phyloP scores from a whole-genome alignment of 2,797 vertebrate species.

The Austrolebias charrua region DNA sequence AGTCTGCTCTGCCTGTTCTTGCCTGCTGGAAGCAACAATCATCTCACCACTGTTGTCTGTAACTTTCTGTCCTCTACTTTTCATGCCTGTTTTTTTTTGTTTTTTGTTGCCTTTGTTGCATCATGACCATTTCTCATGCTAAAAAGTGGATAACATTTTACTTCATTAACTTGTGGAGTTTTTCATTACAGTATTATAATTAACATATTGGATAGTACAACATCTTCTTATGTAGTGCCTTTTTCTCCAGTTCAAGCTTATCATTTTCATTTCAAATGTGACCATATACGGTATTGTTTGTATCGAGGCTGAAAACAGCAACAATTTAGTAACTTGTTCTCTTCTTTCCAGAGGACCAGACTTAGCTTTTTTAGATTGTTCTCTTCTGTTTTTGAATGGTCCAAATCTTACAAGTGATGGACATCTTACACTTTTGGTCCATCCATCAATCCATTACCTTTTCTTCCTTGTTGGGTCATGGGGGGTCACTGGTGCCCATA shows the following conservation, averaged over 20 bases:
- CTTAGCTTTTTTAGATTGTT: too few species aligned
- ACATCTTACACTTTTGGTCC: too few species aligned
- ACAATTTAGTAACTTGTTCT: too few species aligned
- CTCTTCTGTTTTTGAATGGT: too few species aligned
- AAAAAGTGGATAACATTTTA: constrained; percentile 15
- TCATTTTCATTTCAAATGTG: not conserved
- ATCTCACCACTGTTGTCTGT: constrained; percentile 46
- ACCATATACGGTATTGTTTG: constrained; percentile 1
- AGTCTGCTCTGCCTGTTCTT: constrained; percentile 58
- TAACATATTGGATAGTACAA: too few species aligned
- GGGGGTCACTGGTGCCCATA: too few species aligned
- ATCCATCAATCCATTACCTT: too few species aligned
- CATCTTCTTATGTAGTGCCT: not conserved
- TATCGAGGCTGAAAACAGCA: too few species aligned
- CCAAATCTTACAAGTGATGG: too few species aligned
- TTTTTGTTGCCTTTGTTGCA: constrained; percentile 15
- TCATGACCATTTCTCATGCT: constrained; percentile 30
- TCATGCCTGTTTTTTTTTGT: constrained; percentile 9
- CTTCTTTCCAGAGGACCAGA: too few species aligned
- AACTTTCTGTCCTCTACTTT: constrained; percentile 25
- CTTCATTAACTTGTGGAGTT: not conserved
- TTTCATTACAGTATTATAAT: not conserved
- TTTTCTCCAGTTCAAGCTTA: not conserved
- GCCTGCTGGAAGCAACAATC: constrained; percentile 66
- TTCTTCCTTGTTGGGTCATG: too few species aligned